Conservation (phyloP, 2,888 invertebrate species). For the Muscina levida region DNA sequence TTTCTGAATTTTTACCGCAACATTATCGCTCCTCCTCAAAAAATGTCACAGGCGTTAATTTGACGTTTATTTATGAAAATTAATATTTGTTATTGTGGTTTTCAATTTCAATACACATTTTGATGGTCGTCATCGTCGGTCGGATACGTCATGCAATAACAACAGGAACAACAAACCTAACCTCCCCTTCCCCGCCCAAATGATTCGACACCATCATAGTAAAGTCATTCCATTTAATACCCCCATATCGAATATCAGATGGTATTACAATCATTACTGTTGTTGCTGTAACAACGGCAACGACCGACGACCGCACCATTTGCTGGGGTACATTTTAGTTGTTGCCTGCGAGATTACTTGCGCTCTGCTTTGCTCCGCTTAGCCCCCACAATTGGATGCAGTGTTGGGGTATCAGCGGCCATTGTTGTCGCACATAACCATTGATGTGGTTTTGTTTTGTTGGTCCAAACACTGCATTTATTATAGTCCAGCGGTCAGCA, state of each 20-base stretch:
- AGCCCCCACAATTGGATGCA: no score
- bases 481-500: slow-evolving; percentile 33
- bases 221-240: slow-evolving; percentile 18
- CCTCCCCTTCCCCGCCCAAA: no score
- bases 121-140: slow-evolving; percentile 36
- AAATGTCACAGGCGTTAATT: slow-evolving; percentile 44
- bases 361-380: no score
- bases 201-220: neutral
- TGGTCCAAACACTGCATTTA: slow-evolving; percentile 3
- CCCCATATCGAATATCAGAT: neutral
- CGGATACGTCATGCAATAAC: slow-evolving; percentile 48
- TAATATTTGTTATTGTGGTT: slow-evolving; percentile 56
- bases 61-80: slow-evolving; percentile 60
- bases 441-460: slow-evolving; percentile 59
- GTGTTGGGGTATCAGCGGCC: slow-evolving; percentile 23
- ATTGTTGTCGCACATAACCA: slow-evolving; percentile 51
- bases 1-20: slow-evolving; percentile 14
- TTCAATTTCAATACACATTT: slow-evolving; percentile 39
- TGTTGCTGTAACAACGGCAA: neutral
- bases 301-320: neutral
- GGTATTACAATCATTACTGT: neutral
- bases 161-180: slow-evolving; percentile 24
- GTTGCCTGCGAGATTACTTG: slow-evolving; percentile 2
- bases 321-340: slow-evolving; percentile 19
- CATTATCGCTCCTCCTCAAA: neutral